phyloP scores from a whole-genome alignment of 2,797 vertebrate species.

The Poecilia velifera region DNA sequence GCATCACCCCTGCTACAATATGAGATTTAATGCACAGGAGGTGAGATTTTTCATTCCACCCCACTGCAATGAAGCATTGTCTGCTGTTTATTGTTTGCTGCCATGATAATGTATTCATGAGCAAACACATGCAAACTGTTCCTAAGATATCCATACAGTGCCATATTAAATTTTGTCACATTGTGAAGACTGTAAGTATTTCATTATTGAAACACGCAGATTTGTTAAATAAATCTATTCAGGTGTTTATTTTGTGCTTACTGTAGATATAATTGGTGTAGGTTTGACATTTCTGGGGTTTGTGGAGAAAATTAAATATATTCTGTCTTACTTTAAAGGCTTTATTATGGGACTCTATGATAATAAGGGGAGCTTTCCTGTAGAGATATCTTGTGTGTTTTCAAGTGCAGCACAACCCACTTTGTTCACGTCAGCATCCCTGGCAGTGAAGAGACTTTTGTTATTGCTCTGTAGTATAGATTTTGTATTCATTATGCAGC shows the following conservation, averaged over 20 bases:
- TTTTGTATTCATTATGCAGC: constrained; percentile 36
- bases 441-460: neutral
- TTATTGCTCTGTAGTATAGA: neutral
- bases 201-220: neutral
- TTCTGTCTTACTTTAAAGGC: neutral
- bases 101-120: constrained; percentile 62
- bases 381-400: neutral
- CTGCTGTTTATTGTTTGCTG: constrained; percentile 66
- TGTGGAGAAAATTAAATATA: neutral
- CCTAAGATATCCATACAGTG: constrained; percentile 53
- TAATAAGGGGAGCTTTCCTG: neutral
- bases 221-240: neutral
- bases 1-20: constrained; percentile 71
- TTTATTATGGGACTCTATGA: neutral
- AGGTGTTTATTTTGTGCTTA: constrained; percentile 24
- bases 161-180: constrained; percentile 33
- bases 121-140: constrained; percentile 62
- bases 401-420: neutral
- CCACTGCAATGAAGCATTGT: constrained; percentile 46
- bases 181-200: constrained; percentile 18
- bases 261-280: neutral
- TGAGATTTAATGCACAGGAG: constrained; percentile 73
- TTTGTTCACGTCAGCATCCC: neutral
- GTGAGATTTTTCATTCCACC: constrained; percentile 71
- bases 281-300: constrained; percentile 14